Conservation (phyloP, 2,797 vertebrate genomes). For the Pachyuromys duprasi region DNA sequence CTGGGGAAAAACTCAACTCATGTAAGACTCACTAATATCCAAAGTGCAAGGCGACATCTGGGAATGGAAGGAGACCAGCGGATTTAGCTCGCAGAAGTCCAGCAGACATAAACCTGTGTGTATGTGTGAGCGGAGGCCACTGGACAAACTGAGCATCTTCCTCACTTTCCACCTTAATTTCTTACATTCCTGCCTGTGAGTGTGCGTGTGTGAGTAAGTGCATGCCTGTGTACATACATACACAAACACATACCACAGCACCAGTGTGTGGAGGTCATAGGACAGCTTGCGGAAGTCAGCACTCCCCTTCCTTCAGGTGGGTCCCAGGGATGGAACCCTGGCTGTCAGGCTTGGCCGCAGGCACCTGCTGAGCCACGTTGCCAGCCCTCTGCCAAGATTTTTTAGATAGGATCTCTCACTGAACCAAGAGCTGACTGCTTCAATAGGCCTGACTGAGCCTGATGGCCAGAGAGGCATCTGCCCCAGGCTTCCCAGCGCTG, state of each 20-base stretch:
- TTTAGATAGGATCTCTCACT: not conserved
- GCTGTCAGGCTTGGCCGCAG: not conserved
- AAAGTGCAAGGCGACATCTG: slow-evolving; percentile 19
- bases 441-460: not conserved
- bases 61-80: not conserved
- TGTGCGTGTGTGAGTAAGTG: no score
- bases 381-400: not conserved
- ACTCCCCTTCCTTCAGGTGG: not conserved
- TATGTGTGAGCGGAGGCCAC: not conserved
- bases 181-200: not conserved
- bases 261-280: not conserved
- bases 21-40: slow-evolving; percentile 6
- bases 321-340: no score
- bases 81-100: not conserved
- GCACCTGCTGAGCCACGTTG: not conserved
- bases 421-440: not conserved
- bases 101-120: not conserved
- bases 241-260: not conserved
- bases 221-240: no score
- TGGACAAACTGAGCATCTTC: not conserved
- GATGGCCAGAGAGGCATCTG: not conserved
- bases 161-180: not conserved
- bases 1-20: slow-evolving; percentile 13
- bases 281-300: not conserved
- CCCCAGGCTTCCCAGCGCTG: not conserved